Conservation (phyloP, 2,797 vertebrate genomes). For the Acanthis flammea region DNA sequence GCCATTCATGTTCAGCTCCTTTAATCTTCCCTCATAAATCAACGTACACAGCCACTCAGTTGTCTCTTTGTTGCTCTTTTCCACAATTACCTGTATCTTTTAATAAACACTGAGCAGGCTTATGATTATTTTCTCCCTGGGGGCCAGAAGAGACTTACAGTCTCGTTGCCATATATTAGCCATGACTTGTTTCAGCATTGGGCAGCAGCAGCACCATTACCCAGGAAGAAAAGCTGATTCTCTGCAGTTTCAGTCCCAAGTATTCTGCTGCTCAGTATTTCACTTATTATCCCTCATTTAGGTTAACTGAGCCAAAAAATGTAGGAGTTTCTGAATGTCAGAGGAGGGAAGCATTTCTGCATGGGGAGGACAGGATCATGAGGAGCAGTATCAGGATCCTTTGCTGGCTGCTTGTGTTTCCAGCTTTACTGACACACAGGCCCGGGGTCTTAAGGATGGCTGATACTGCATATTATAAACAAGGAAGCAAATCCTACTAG, state of each 20-base stretch:
- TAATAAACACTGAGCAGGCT: not conserved
- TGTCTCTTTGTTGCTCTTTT: slow-evolving; percentile 55
- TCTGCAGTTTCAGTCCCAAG: not conserved
- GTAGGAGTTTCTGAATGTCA: not conserved
- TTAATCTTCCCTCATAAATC: slow-evolving; percentile 70
- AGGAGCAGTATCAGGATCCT: not conserved
- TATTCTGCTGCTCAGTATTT: not conserved
- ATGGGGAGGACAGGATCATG: not conserved
- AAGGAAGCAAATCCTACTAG: slow-evolving; percentile 20
- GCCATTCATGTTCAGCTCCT: slow-evolving; percentile 54
- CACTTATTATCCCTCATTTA: not conserved
- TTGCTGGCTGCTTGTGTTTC: not conserved
- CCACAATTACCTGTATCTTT: slow-evolving; percentile 27
- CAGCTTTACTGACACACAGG: not conserved
- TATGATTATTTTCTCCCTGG: slow-evolving; percentile 3
- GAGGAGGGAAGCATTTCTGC: not conserved
- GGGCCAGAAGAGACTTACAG: not conserved
- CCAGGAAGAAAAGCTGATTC: not conserved
- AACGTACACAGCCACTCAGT: slow-evolving; percentile 35
- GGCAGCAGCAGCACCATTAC: not conserved
- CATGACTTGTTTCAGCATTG: not conserved
- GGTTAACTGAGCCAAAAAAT: not conserved
- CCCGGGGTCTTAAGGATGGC: not conserved
- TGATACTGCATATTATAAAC: slow-evolving; percentile 10
- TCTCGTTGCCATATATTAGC: not conserved